phyloP scores from a whole-genome alignment of 2,113 vertebrate species.

The Neopipo cinnamomea region DNA sequence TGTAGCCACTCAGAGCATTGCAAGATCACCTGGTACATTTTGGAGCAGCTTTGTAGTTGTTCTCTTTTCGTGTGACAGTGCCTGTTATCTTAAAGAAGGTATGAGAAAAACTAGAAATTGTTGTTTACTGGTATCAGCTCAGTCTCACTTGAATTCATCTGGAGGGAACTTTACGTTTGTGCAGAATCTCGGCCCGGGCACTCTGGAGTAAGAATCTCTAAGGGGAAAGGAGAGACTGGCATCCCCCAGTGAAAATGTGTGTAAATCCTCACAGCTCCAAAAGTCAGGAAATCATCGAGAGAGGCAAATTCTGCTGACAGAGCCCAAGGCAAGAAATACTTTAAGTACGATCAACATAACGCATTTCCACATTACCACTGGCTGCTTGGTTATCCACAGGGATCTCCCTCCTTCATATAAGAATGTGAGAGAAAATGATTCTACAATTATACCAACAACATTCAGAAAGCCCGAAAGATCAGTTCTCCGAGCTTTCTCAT shows the following conservation, averaged over 20 bases:
- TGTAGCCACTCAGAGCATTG: background rate
- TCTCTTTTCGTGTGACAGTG: background rate
- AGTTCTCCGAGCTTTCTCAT: background rate
- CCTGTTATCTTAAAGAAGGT: background rate
- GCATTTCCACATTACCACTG: background rate
- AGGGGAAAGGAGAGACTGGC: background rate
- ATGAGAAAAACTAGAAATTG: background rate
- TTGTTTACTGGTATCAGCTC: background rate
- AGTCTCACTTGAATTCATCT: background rate
- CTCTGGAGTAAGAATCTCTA: background rate
- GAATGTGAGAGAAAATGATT: background rate
- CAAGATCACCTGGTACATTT: background rate
- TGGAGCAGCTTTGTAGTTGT: background rate
- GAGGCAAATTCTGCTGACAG: slow-evolving; percentile 17
- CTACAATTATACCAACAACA: background rate
- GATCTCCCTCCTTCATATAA: background rate
- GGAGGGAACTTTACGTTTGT: background rate
- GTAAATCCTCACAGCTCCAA: background rate
- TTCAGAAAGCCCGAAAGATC: background rate
- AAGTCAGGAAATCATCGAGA: background rate
- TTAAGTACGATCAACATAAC: background rate
- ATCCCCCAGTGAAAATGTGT: background rate
- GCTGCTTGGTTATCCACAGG: background rate
- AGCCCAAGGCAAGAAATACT: background rate
- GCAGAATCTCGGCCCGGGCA: background rate